phyloP scores from a whole-genome alignment of 2,888 invertebrate genomes.

The Graphium colonna region DNA sequence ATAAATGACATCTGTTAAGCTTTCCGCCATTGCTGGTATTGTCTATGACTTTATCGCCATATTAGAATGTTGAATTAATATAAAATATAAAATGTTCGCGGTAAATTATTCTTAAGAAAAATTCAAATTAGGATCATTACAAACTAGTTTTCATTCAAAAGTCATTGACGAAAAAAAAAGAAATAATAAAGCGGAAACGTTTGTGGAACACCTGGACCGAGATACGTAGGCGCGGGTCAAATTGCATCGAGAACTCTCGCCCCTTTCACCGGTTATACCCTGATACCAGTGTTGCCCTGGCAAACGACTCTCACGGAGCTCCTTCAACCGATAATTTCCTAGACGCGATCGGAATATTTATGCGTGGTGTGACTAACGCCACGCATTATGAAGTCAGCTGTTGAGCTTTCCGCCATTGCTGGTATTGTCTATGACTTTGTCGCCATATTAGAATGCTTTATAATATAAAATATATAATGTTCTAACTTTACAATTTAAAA shows the following conservation, averaged over 20 bases:
- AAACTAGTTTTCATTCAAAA: too few species aligned
- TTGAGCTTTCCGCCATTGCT: neutral
- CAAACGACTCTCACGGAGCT: conserved; percentile 5
- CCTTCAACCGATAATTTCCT: conserved; percentile 24
- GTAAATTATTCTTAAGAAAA: too few species aligned
- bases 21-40: neutral
- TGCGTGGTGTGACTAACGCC: conserved; percentile 2
- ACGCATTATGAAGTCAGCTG: neutral
- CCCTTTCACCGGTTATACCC: conserved; percentile 59
- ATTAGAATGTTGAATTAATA: neutral
- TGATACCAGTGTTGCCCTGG: conserved; percentile 8
- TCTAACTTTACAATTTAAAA: too few species aligned
- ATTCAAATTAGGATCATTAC: too few species aligned
- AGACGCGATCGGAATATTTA: conserved; percentile 26
- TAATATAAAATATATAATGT: too few species aligned
- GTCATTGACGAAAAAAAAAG: too few species aligned
- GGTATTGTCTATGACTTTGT: neutral
- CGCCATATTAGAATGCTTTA: neutral
- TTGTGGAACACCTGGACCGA: conserved; percentile 6
- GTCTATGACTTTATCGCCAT: neutral
- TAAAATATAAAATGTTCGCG: too few species aligned
- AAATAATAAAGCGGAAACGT: conserved; percentile 1
- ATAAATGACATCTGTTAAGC: neutral
- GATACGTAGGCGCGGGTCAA: conserved; percentile 17
- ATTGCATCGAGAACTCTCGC: conserved; percentile 44